These are phyloP conservation scores for Ammodramus savannarum DNA, from an alignment of 2,113 vertebrate species.

Conservation along the genomic window DNA sequence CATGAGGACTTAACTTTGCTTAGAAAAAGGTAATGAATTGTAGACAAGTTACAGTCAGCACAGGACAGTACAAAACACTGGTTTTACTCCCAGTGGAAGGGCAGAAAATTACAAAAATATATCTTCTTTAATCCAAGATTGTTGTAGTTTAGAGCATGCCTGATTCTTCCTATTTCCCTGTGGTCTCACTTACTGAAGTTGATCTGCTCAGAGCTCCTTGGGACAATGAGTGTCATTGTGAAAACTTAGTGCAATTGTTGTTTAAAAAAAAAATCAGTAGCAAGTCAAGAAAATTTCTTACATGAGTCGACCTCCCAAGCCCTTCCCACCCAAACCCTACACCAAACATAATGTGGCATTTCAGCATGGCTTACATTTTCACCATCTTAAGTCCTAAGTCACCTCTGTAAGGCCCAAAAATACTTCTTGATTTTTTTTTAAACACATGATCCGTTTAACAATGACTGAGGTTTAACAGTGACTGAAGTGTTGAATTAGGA, in stretches of 20 bases:
- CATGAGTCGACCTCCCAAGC: not conserved
- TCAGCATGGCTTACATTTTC: slow-evolving; percentile 9
- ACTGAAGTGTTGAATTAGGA: not conserved
- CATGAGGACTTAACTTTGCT: not conserved
- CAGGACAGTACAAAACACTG: slow-evolving; percentile 38
- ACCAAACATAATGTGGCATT: not conserved
- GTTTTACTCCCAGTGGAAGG: not conserved
- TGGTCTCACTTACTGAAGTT: not conserved
- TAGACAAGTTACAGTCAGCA: not conserved
- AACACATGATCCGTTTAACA: not conserved
- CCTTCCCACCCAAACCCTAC: not conserved
- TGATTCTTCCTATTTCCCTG: slow-evolving; percentile 17
- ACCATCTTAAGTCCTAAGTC: not conserved
- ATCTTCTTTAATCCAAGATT: slow-evolving; percentile 46
- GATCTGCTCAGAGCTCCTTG: slow-evolving; percentile 27
- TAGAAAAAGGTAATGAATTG: slow-evolving; percentile 21
- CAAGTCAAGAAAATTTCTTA: slow-evolving; percentile 16
- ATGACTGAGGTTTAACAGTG: not conserved
- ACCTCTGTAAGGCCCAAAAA: not conserved
- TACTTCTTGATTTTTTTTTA: not conserved
- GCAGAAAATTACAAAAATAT: slow-evolving; percentile 43
- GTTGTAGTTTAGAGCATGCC: slow-evolving; percentile 14
- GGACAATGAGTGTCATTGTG: not conserved
- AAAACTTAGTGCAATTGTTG: slow-evolving; percentile 62
- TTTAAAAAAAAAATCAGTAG: slow-evolving; percentile 44